phyloP scores from a whole-genome alignment of 2,888 invertebrate species.

The Ditylenchus weischeri region DNA sequence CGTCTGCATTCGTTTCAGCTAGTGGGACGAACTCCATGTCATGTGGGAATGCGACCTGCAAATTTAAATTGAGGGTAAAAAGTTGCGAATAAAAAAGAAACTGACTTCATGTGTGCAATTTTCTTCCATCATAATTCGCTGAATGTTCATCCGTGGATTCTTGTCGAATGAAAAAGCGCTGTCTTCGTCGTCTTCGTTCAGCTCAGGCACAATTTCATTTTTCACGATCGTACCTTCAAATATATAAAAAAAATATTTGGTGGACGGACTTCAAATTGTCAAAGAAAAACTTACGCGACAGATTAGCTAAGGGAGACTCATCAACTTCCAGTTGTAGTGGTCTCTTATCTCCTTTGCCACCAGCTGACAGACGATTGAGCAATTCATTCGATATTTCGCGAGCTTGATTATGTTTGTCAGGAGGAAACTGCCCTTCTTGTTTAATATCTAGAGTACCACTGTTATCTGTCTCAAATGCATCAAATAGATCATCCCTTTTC shows the following conservation, averaged over 20 bases:
- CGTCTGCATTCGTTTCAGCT: slow-evolving; percentile 66
- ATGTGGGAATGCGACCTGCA: slow-evolving; percentile 74
- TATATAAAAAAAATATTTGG: background rate
- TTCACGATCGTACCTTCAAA: background rate
- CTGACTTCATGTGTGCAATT: slow-evolving; percentile 91
- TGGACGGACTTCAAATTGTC: no score
- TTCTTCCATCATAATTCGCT: slow-evolving; percentile 62
- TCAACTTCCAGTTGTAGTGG: no score
- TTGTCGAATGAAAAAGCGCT: slow-evolving; percentile 4
- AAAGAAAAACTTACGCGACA: no score
- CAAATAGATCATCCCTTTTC: slow-evolving; percentile 21
- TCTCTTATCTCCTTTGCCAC: background rate
- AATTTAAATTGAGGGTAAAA: background rate
- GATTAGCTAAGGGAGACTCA: no score
- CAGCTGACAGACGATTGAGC: slow-evolving; percentile 13
- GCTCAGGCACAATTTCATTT: background rate
- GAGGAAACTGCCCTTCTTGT: background rate
- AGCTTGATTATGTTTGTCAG: slow-evolving; percentile 19
- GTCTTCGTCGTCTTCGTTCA: slow-evolving; percentile 16
- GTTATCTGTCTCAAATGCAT: slow-evolving; percentile 20
- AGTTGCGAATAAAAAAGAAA: background rate
- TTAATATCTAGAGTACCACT: background rate
- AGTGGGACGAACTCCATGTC: slow-evolving; percentile 74
- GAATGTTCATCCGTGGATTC: slow-evolving; percentile 14
- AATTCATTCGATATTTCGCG: slow-evolving; percentile 14